Base-by-base conservation (phyloP, 2,113 vertebrate genomes). In the Anser brachyrhynchus region DNA sequence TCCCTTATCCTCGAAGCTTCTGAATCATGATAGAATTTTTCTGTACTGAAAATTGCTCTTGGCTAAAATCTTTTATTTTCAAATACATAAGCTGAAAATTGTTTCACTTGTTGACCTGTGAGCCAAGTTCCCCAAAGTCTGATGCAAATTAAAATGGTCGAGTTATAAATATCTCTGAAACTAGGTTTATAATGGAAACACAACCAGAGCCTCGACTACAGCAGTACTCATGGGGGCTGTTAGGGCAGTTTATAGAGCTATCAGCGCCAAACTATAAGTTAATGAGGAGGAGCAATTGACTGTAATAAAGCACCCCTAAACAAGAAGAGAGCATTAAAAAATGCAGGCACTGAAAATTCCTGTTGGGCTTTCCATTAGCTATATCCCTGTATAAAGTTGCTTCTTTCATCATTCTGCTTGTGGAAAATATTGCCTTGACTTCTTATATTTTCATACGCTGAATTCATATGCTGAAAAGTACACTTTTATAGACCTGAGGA, bases 71-170 rank as follows among this genome's bases (percentile, higher is more conserved):
- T 85, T 90, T 91, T 96, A 54, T 87, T 93, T 90, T 90, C 91
- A 94, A 90, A 91, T 69, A 58, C 55, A 62, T 79, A 92, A 76
- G 79, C 79, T 95, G 95, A 96, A 96, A 95, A 92, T 86, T 94
- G 64, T 87, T 94, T 86, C 78, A 52, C 49, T 94, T 49, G 70
- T 91, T 96, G 94, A 96, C 94, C 95, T 89, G 44, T 70, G 49
- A 95, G 95, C 77, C 91, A 96, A 92, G 84, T 87, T 97, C 95
- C 92, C 92, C 64, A 83, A 87, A 92, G 95, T 84, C 84, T 96
- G 94, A 97, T 96, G 96, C 93, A 98, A 97, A 98, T 97, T 97
- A 97, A 95, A 90, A 94, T 82, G 90, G 71, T 76, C 80, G 86
- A 94, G 86, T 95, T 97, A 95, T 96, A 97, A 97, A 96, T 96